A percentile compares a stretch with the other conserved stretches of the same genome.
phyloP scores from a whole-genome alignment of 1,140 invertebrate genomes.

The Adoxophyes honmai region DNA sequence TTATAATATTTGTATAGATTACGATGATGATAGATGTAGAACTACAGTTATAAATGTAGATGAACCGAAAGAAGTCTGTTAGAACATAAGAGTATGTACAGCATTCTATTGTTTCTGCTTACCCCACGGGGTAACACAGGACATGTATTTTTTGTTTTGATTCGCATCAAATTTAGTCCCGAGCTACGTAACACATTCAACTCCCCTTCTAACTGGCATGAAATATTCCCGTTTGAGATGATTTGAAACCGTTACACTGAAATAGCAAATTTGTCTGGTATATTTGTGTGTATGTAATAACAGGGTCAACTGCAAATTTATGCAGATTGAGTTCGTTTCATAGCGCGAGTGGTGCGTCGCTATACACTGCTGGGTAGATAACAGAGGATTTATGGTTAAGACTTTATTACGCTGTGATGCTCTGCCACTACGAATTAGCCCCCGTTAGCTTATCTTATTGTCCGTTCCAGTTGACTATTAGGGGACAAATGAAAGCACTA shows the following conservation, averaged over 20 bases:
- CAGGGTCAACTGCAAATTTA: conserved; percentile 53
- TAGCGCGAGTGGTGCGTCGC: conserved; percentile 31
- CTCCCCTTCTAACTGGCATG: background rate
- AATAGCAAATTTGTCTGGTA: background rate
- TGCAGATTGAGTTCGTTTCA: conserved; percentile 50
- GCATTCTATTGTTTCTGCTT: too few species aligned
- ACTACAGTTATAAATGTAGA: too few species aligned
- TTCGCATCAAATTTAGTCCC: too few species aligned
- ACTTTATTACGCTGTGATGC: conserved; percentile 19
- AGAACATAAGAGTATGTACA: too few species aligned
- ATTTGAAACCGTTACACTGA: background rate
- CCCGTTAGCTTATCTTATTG: background rate
- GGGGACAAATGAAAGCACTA: background rate
- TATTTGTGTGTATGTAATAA: conserved; percentile 38
- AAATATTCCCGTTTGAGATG: conserved; percentile 7
- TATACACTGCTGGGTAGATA: conserved; percentile 39
- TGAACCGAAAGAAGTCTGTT: too few species aligned
- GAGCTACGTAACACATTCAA: background rate
- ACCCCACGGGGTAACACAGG: too few species aligned
- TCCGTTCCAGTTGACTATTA: background rate
- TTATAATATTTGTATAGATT: too few species aligned
- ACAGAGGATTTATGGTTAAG: conserved; percentile 42
- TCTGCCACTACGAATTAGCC: conserved; percentile 1
- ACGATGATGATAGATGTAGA: too few species aligned
- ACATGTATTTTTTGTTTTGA: too few species aligned